Evolutionary conservation across 2,888 invertebrate genomes (phyloP), one percentile per base, ranked within the genome.

Genomic region (Cantharis flavilabris): DNA sequence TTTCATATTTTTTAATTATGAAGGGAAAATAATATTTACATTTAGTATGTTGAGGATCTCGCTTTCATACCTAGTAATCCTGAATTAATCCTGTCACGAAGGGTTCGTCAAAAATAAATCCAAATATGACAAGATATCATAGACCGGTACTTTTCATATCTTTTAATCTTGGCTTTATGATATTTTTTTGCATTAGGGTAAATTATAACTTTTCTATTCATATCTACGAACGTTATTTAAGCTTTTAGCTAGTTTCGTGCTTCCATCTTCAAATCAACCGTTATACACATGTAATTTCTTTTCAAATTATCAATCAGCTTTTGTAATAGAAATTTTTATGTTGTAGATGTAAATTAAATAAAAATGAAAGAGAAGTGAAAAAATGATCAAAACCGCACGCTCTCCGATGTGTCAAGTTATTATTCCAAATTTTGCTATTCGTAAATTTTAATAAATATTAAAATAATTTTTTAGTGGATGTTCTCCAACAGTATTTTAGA

Each of bases 131-230:
- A 73, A 69, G 65, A 64, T 69, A 69, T 73, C 69, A 69, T 69
- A 23, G 33, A 73, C 73, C 69, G 73, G 73, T 73, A 69, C 73
- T 72, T 72, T 20, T 69, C 69, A 69, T 73, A 73, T 73, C 62
- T 69, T n/a, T 26, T 73, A 69, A 73, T 69, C 73, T 69, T 28
- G 30, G 28, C 67, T 72, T 69, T 73, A 62, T 73, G 16, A 26
- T 67, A 69, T 62, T 20, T 33, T 33, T 49, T 49, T 49, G 67
- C 16, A 14, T 16, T 26, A 73, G 73, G 73, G 73, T 73, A 69
- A 72, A 69, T 23, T 67, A 73, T 73, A 69, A 67, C 69, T 69
- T 72, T 73, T 20, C 69, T 67, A 62, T 73, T 73, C 62, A 69
- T 73, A 73, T 73, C 69, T 69, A 69, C 69, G 23, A 11, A 16